Base-by-base conservation (phyloP, 2,888 invertebrate genomes). In the Microctonus aethiopoides region DNA sequence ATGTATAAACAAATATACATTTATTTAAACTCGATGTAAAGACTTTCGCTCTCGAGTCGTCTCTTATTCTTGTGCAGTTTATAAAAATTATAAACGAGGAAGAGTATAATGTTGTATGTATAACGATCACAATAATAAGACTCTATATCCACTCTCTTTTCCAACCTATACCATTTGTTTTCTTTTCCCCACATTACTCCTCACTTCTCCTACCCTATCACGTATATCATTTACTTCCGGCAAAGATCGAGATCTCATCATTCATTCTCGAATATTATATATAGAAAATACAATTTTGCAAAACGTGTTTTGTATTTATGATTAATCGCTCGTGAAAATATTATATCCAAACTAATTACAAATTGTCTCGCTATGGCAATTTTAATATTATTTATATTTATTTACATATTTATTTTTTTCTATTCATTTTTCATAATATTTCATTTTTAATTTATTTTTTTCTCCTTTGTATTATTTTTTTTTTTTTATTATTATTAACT, bases 231-330 rank as follows among this genome's bases (percentile, higher is more conserved):
- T 46, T 34, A 67, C 67, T 67, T 67, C 67, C 67, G 67, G 52
- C 67, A 67, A 34, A 67, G 67, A 52, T 67, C 67, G 67, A 60
- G 67, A 67, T 67, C 67, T 67, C 67, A 67, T 67, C 67, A 67
- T 67, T 67, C 60, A 67, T 67, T 67, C 36, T 46, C 46, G 16
- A 46, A 46, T 46, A 46, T 29, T 29, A 46, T 46, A 46, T 36
- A 46, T 52, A 52, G 59, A 59, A 60, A 67, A 65, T 39, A 61
- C 26, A 34, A 67, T 67, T 60, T 61, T 60, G 36, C 60, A 60
- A 67, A 67, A 65, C 63, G 32, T 46, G 46, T 34, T 57, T 46
- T 24, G 67, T 67, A 34, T 52, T n/a, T 36, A 61, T 67, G 67
- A 67, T 67, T 67, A 67, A 67, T 67, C 52, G 36, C 36, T 67